phyloP scores from a whole-genome alignment of 2,888 invertebrate genomes.

The Ectobius pallidus region DNA sequence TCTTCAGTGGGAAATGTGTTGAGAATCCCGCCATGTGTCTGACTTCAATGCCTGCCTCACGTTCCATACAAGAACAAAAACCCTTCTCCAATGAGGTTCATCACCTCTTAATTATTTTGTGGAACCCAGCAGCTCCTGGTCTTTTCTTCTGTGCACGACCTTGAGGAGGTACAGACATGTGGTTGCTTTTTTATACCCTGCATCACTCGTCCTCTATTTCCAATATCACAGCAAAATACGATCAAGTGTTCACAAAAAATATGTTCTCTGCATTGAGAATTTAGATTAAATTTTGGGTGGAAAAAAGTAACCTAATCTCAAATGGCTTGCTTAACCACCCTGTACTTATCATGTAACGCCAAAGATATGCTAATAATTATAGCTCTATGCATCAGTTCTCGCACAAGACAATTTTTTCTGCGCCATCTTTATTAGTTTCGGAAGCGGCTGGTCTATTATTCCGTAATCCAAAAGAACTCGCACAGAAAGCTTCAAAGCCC shows the following conservation, averaged over 20 bases:
- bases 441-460: too few species aligned
- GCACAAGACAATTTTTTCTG: too few species aligned
- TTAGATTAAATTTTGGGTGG: not conserved
- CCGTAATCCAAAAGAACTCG: too few species aligned
- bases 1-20: too few species aligned
- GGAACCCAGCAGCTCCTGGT: not conserved
- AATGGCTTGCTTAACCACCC: not conserved
- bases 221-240: conserved; percentile 27
- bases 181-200: not conserved
- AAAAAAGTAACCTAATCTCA: not conserved
- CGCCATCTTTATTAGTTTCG: too few species aligned
- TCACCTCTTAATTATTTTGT: conserved; percentile 31
- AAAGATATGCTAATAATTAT: not conserved
- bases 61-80: conserved; percentile 23
- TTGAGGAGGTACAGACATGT: conserved; percentile 22
- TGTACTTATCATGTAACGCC: not conserved
- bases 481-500: too few species aligned
- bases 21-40: not conserved
- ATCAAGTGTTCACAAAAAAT: not conserved
- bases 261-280: conserved; percentile 3
- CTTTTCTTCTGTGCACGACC: conserved; percentile 18
- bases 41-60: not conserved
- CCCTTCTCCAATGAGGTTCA: conserved; percentile 25
- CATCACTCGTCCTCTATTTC: conserved; percentile 8
- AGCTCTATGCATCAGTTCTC: not conserved